These are phyloP conservation scores for Riptortus pedestris DNA, from an alignment of 1,140 invertebrate genomes.

Conservation along the genomic window DNA sequence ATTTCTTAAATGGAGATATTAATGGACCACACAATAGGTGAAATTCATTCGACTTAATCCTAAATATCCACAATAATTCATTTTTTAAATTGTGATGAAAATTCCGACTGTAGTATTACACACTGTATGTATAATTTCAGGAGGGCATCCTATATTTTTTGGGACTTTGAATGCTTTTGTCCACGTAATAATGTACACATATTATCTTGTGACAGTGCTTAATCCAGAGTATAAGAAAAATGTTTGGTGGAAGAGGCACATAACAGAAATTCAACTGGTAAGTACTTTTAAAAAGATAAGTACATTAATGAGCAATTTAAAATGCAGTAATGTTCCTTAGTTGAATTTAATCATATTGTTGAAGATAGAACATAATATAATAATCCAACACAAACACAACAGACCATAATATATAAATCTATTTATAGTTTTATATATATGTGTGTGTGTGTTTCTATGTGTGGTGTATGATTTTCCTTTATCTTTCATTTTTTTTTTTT, in stretches of 20 bases:
- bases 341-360: background rate
- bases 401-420: background rate
- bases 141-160: slow-evolving; percentile 48
- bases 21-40: no score
- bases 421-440: background rate
- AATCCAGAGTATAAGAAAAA: slow-evolving; percentile 49
- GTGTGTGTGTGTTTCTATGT: background rate
- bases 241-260: slow-evolving; percentile 63
- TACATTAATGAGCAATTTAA: background rate
- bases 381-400: background rate
- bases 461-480: no score
- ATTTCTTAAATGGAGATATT: no score
- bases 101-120: no score
- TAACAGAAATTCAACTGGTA: slow-evolving; percentile 59
- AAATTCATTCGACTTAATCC: no score
- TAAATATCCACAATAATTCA: no score
- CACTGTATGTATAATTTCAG: no score
- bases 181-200: slow-evolving; percentile 69
- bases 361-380: background rate
- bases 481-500: background rate
- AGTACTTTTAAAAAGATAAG: slow-evolving; percentile 25
- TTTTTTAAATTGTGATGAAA: no score
- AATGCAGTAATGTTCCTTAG: background rate
- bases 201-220: slow-evolving; percentile 53
- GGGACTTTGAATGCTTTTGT: slow-evolving; percentile 60